Evolutionary conservation across 2,113 vertebrate genomes (phyloP).

Genomic region (Urocolius indicus): DNA sequence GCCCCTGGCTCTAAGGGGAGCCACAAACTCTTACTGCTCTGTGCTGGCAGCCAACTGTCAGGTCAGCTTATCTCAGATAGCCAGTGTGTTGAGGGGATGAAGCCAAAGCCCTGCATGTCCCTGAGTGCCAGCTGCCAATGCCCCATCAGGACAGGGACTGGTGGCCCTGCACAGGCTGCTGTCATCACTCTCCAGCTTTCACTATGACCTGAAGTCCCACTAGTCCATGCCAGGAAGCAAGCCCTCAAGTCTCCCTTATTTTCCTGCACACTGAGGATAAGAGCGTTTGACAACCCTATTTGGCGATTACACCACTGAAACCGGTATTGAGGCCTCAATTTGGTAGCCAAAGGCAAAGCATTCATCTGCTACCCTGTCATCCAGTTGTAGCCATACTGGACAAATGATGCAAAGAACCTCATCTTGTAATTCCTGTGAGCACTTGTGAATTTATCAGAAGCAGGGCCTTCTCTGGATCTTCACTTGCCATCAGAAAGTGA

Average conservation of each 20-base stretch:
- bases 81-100: background rate
- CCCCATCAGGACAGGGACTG: background rate
- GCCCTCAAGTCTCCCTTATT: background rate
- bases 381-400: background rate
- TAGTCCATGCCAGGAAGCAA: background rate
- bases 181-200: conserved; percentile 12
- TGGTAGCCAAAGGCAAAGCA: background rate
- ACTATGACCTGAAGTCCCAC: background rate
- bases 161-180: background rate
- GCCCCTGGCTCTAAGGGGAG: conserved; percentile 10
- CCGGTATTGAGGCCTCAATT: background rate
- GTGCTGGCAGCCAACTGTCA: conserved; percentile 51
- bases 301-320: background rate
- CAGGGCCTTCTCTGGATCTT: background rate
- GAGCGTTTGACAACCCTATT: background rate
- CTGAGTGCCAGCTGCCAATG: background rate
- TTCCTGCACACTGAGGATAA: background rate
- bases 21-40: background rate
- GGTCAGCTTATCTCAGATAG: conserved; percentile 36
- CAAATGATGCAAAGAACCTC: background rate
- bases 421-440: background rate
- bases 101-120: conserved; percentile 26
- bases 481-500: background rate
- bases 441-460: background rate
- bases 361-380: accelerated